phyloP scores from a whole-genome alignment of 2,797 vertebrate genomes.

The Oreochromis mossambicus region DNA sequence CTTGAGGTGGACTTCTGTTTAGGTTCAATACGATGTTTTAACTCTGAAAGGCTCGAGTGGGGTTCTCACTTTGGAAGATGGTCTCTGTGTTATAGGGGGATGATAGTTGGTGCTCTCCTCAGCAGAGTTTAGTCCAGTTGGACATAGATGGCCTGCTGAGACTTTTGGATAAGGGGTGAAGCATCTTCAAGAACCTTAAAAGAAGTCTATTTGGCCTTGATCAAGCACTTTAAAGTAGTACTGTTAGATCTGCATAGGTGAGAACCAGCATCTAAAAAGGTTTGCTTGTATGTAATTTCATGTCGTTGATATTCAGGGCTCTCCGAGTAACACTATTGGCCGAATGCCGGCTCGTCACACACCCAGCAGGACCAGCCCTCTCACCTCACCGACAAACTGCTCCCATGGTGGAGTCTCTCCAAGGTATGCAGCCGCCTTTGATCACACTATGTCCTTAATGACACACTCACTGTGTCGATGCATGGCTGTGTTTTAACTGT shows the following conservation, averaged over 20 bases:
- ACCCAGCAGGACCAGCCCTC: conserved; percentile 91
- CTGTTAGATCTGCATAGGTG: neutral
- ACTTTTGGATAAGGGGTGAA: neutral
- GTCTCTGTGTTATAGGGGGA: neutral
- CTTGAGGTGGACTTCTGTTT: neutral
- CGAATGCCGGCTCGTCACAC: conserved; percentile 87
- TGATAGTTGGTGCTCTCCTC: neutral
- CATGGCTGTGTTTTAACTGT: neutral
- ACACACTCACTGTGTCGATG: neutral
- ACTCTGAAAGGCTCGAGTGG: neutral
- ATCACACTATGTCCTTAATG: neutral
- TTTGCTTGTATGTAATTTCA: neutral
- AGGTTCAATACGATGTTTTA: neutral
- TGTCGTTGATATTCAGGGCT: conserved; percentile 76
- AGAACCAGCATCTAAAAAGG: neutral
- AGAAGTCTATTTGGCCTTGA: neutral
- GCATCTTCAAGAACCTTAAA: neutral
- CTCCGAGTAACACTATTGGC: conserved; percentile 93
- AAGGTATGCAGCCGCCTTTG: conserved; percentile 75
- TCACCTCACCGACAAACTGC: conserved; percentile 96
- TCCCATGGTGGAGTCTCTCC: conserved; percentile 95
- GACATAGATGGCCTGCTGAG: neutral
- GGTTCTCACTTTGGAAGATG: neutral
- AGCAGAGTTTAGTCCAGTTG: neutral
- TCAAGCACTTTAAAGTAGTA: neutral